Percentiles rank a stretch among this genome's conserved stretches.
phyloP scores from a whole-genome alignment of 2,113 vertebrate genomes.

The Notothenia rossii region DNA sequence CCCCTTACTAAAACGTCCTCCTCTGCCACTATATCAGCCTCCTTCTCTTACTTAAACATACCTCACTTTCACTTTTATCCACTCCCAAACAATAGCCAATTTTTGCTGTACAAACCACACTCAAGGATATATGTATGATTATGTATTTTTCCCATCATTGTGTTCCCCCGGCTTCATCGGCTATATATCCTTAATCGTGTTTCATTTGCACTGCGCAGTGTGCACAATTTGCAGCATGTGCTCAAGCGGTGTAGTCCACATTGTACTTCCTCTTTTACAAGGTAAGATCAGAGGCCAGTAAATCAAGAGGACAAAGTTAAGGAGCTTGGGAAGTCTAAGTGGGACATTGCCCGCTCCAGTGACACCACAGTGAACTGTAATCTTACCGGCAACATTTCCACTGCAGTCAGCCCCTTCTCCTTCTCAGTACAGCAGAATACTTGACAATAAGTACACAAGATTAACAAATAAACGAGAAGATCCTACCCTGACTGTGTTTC shows the following conservation, averaged over 20 bases:
- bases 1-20: constrained; percentile 58
- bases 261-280: constrained; percentile 23
- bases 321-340: constrained; percentile 49
- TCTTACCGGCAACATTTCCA: constrained; percentile 73
- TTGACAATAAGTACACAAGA: constrained; percentile 40
- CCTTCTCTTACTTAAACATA: not conserved
- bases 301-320: constrained; percentile 52
- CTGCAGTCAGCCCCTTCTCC: constrained; percentile 54
- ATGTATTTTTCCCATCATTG: not conserved
- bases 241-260: constrained; percentile 8
- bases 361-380: constrained; percentile 54
- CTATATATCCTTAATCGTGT: not conserved
- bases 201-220: not conserved
- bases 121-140: not conserved
- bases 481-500: constrained; percentile 30
- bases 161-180: not conserved
- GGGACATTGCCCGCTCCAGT: constrained; percentile 40
- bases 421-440: constrained; percentile 41
- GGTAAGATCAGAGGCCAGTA: constrained; percentile 61
- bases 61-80: constrained; percentile 17
- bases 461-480: constrained; percentile 32
- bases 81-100: not conserved
- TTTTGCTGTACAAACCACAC: not conserved
- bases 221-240: not conserved
- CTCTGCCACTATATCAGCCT: constrained; percentile 24